Conservation (phyloP, 2,888 invertebrate genomes). For the Xestia xanthographa region DNA sequence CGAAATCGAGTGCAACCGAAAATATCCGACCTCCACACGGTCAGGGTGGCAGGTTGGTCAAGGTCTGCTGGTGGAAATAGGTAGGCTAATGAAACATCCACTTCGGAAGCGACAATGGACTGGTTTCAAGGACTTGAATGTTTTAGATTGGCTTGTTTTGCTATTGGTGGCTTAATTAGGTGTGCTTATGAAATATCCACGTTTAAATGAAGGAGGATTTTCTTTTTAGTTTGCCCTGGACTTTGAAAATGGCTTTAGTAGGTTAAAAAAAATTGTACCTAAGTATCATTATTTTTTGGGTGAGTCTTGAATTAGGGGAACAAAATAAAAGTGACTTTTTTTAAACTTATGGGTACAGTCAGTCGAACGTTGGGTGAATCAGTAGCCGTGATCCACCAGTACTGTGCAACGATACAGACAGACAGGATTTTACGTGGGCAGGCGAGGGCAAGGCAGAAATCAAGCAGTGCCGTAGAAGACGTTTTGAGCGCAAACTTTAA, state of each 20-base stretch:
- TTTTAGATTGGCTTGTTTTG: background rate
- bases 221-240: background rate
- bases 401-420: too few species aligned
- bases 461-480: too few species aligned
- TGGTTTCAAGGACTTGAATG: conserved; percentile 9
- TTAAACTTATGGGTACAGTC: too few species aligned
- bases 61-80: conserved; percentile 52
- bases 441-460: too few species aligned
- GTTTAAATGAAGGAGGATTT: background rate
- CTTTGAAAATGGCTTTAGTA: background rate
- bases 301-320: background rate
- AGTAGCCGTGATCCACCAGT: too few species aligned
- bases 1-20: conserved; percentile 31
- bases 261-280: too few species aligned
- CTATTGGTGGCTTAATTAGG: background rate
- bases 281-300: background rate
- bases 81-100: conserved; percentile 19
- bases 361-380: too few species aligned
- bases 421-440: too few species aligned
- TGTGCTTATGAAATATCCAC: background rate
- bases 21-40: conserved; percentile 53
- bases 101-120: conserved; percentile 8
- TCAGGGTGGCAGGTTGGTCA: conserved; percentile 47
- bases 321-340: too few species aligned
- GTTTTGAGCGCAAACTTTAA: too few species aligned